A percentile compares a stretch with the other conserved stretches of the same genome.
phyloP scores from a whole-genome alignment of 2,797 vertebrate species.

The Protonibea diacanthus region DNA sequence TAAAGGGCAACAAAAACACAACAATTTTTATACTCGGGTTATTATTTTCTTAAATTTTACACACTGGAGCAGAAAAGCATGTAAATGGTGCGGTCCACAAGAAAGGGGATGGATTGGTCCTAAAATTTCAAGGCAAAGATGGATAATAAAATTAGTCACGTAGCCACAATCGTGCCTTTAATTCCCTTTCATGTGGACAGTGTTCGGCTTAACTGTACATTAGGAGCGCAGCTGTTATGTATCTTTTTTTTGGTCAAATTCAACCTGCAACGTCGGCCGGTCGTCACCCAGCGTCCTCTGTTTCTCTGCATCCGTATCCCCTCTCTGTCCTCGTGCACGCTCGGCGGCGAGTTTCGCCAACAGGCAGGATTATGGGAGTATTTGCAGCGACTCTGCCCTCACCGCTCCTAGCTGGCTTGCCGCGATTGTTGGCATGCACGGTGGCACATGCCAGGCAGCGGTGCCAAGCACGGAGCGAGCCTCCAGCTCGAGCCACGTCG shows the following conservation, averaged over 20 bases:
- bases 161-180: not conserved
- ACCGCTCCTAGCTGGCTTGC: constrained; percentile 18
- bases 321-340: not conserved
- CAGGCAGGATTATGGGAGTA: constrained; percentile 27
- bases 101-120: not conserved
- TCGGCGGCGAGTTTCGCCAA: not conserved
- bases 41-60: too few relatives aligned
- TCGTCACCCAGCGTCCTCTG: not conserved
- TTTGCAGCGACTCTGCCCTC: constrained; percentile 51
- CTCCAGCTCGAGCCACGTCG: constrained; percentile 28
- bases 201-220: not conserved
- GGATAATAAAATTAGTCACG: not conserved
- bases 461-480: constrained; percentile 54
- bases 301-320: constrained; percentile 1
- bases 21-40: too few relatives aligned
- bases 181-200: not conserved
- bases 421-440: constrained; percentile 51
- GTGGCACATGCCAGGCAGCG: constrained; percentile 53
- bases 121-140: not conserved
- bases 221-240: not conserved
- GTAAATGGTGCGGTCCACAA: not conserved
- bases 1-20: too few relatives aligned
- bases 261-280: too few relatives aligned
- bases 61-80: not conserved
- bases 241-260: too few relatives aligned